phyloP scores from a whole-genome alignment of 2,888 invertebrate genomes.

The Invenusta paracnida region DNA sequence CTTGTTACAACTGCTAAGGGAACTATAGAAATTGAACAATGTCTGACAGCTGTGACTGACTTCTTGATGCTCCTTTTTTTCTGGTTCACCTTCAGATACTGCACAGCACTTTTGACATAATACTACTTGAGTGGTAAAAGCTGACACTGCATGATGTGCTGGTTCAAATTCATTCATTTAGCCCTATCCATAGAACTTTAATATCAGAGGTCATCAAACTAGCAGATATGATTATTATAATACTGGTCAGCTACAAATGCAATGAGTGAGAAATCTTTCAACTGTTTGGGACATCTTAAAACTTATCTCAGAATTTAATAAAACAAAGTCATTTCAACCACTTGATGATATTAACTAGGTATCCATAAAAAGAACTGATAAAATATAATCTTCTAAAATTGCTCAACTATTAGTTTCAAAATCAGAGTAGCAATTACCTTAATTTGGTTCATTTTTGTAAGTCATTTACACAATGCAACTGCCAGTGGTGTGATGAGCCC shows the following conservation, averaged over 20 bases:
- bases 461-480: background rate
- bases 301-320: constrained; percentile 22
- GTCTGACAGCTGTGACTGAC: constrained; percentile 5
- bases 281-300: background rate
- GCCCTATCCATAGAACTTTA: background rate
- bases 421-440: background rate
- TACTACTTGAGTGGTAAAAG: background rate
- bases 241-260: background rate
- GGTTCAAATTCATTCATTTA: background rate
- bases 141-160: constrained; percentile 16
- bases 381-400: constrained; percentile 19
- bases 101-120: constrained; percentile 16
- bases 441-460: constrained; percentile 21
- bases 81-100: constrained; percentile 14
- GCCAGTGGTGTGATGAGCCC: too few species aligned
- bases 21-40: background rate
- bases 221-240: constrained; percentile 10
- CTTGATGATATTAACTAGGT: constrained; percentile 15
- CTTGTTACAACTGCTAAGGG: background rate
- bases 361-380: background rate
- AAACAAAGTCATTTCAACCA: constrained; percentile 18
- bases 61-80: background rate
- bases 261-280: constrained; percentile 14
- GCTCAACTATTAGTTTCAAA: constrained; percentile 9
- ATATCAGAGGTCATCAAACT: constrained; percentile 14